Base-by-base conservation (phyloP, 2,113 vertebrate genomes). In the Baryphthengus martii region DNA sequence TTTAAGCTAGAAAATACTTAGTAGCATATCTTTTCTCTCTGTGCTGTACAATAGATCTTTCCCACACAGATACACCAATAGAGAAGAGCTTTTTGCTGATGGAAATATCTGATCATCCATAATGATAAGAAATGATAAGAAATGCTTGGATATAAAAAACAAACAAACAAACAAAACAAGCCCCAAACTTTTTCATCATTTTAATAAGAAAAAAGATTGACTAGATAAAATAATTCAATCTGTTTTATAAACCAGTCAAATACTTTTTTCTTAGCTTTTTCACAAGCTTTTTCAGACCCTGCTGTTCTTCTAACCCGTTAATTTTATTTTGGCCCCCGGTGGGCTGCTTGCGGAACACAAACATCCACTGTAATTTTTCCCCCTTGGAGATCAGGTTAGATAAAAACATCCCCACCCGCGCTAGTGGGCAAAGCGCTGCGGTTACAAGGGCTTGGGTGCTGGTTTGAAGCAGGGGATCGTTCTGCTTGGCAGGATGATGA, bases 401-500 rank as follows among this genome's bases (percentile, higher is more conserved):
- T 23, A 50, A 37, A 44, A 19, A 1, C 17, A 33, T 11, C 11
- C 49, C 15, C 16, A 3, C 7, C 1, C 1, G 7, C 1, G 4
- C 71, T 26, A 73, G 15, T 15, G 35, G 12, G 6, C 24, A 4
- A 26, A 62, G 85, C 0, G 0, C 40, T 65, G 39, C 0, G 2
- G 47, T 2, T 53, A 45, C 40, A 3, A 21, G 33, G 59, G 31
- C 55, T 52, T 0, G 0, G 40, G 9, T n/a, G 49, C 37, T 66
- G 58, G 26, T 45, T 20, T 84, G 72, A 83, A 85, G 37, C 53
- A 53, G 67, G 19, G 31, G 35, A 72, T 71, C 33, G 4, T 50
- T 78, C 42, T 59, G 47, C 40, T 68, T 42, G 33, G 55, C 21
- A 63, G 61, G 49, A 53, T 2, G 7, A 37, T 61, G 70, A 58